These are phyloP conservation scores for Aerospiza tachiro DNA, from an alignment of 2,797 vertebrate genomes.

Conservation along the genomic window DNA sequence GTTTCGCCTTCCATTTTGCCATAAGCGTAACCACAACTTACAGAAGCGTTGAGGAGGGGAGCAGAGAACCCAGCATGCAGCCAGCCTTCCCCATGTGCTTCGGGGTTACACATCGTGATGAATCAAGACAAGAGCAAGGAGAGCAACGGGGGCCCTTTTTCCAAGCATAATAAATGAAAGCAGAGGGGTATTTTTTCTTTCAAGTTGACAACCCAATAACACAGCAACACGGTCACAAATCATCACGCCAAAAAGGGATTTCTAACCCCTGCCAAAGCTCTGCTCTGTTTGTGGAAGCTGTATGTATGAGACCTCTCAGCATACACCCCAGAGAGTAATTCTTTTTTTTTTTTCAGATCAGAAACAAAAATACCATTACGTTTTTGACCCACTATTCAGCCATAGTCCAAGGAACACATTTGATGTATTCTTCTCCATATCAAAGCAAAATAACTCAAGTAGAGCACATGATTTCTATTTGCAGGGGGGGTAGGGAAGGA, in stretches of 20 bases:
- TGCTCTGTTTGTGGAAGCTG: neutral
- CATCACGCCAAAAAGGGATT: neutral
- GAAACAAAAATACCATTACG: neutral
- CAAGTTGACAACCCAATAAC: neutral
- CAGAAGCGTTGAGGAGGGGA: neutral
- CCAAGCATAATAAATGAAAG: neutral
- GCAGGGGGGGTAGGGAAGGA: neutral
- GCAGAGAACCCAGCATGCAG: neutral
- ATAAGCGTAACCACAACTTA: neutral
- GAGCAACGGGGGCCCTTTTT: neutral
- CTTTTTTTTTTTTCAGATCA: neutral
- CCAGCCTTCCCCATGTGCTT: neutral
- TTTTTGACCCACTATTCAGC: neutral
- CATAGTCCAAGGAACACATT: neutral
- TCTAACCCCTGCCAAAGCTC: neutral
- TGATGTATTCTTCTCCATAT: neutral
- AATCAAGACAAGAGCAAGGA: neutral
- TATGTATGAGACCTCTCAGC: neutral
- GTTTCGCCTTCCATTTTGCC: neutral
- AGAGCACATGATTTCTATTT: neutral
- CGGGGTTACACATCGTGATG: neutral
- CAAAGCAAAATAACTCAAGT: neutral
- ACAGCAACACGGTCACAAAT: neutral
- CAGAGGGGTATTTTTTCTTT: neutral
- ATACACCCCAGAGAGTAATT: neutral